Base-by-base conservation (phyloP, 2,888 invertebrate species). In the Ptychoptera albimana region DNA sequence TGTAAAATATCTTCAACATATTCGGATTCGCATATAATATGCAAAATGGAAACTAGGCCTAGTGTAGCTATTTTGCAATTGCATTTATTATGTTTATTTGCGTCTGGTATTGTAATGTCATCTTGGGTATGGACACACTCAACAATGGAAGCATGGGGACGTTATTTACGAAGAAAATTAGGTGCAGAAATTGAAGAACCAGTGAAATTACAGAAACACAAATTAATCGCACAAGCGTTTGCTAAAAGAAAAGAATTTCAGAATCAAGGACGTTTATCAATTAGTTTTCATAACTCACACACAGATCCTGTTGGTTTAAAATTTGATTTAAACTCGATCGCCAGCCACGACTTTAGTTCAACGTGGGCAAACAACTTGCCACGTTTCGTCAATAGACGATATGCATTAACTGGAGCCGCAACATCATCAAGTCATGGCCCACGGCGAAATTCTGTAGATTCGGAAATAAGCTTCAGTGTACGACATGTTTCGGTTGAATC, bases 61-160 rank as follows among this genome's bases (percentile, higher is more conserved):
- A 89, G 84, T 53, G 77, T 88, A 45, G 80, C 82, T 1, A 79
- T 87, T 61, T 64, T 87, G 40, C 85, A 89, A 60, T 60, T 91
- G 49, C 86, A 92, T 55, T 66, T 92, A 53, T 64, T 91, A 48
- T 78, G 85, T 44, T 74, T 85, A 50, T 92, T 91, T 68, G 81
- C 82, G 50, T 77, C 82, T 35, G 91, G 91, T 37, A 75, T 88
- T 48, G 74, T 85, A 29, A 87, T 92, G 82, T 87, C 91, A 4
- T 86, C 88, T 0, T 94, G 92, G 91, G 84, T 89, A 30, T 94
- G 91, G 91, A 92, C 87, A 8, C 75, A 76, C 15, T 81, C 87
- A 35, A 86, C 91, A 6, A 62, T 85, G 7, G 78, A 82, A 52
- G 79, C 83, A 11, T 96, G 94, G 94, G 76, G 78, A 48, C 73